These are phyloP conservation scores for Smittia aterrima DNA, from an alignment of 2,888 invertebrate species.

Conservation along the genomic window DNA sequence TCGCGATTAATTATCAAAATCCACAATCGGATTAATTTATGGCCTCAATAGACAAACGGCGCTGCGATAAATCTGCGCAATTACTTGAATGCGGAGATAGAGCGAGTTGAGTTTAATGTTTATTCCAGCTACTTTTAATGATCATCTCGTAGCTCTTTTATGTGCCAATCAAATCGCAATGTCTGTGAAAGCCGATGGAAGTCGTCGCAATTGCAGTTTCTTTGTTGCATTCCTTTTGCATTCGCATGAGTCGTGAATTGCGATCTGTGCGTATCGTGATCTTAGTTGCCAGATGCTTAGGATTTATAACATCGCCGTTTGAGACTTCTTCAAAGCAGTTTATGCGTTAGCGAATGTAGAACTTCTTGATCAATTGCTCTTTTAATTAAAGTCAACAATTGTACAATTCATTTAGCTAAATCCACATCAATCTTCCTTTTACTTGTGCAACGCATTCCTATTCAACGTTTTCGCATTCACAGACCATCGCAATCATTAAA, in stretches of 20 bases:
- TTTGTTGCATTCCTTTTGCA: neutral
- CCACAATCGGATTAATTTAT: neutral
- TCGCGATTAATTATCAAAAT: neutral
- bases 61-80: constrained; percentile 13
- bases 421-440: no score
- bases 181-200: neutral
- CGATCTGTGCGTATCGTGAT: neutral
- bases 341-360: no score
- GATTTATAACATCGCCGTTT: no score
- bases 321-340: no score
- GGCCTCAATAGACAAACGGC: neutral
- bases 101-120: neutral
- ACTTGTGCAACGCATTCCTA: no score
- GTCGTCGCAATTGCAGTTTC: neutral
- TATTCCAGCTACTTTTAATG: neutral
- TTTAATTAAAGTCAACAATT: no score
- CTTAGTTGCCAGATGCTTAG: no score
- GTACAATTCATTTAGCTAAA: no score
- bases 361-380: no score
- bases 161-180: constrained; percentile 2
- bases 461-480: no score
- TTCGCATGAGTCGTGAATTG: neutral
- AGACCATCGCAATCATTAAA: no score
- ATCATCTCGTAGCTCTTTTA: constrained; percentile 14
- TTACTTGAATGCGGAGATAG: neutral